phyloP scores from a whole-genome alignment of 1,140 invertebrate genomes.

The Pinna nobilis region DNA sequence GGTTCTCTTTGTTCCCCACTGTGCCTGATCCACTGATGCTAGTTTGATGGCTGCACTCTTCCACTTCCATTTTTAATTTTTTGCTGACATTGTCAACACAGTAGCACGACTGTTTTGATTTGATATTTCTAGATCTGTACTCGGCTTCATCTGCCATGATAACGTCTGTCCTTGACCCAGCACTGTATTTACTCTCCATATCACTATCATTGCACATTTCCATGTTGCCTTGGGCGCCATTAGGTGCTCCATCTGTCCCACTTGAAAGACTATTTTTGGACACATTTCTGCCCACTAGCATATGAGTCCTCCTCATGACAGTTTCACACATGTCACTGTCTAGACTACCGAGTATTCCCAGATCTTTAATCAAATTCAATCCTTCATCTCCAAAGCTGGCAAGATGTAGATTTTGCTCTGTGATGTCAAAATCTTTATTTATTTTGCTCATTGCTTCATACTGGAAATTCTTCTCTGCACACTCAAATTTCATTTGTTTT shows the following conservation, averaged over 20 bases:
- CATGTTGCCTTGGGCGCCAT: background rate
- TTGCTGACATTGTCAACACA: slow-evolving; percentile 1
- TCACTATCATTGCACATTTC: background rate
- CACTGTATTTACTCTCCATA: background rate
- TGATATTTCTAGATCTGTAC: slow-evolving; percentile 3
- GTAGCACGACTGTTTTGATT: background rate
- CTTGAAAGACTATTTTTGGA: too few species aligned
- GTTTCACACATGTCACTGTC: slow-evolving; percentile 51
- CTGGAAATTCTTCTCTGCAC: slow-evolving; percentile 69
- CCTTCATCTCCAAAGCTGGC: slow-evolving; percentile 6
- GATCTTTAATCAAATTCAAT: slow-evolving; percentile 16
- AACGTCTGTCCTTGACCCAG: background rate
- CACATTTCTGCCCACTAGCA: too few species aligned
- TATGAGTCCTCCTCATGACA: slow-evolving; percentile 27
- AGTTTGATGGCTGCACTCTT: slow-evolving; percentile 6
- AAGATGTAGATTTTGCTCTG: slow-evolving; percentile 2
- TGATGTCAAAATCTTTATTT: slow-evolving; percentile 47
- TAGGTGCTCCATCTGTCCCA: background rate
- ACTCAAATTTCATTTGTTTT: slow-evolving; percentile 63
- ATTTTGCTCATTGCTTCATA: slow-evolving; percentile 66
- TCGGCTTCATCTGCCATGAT: slow-evolving; percentile 44
- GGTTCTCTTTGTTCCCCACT: too few species aligned
- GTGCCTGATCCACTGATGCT: background rate
- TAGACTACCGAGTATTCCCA: slow-evolving; percentile 17
- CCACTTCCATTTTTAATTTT: background rate